Conservation (phyloP, 2,888 invertebrate species). For the Ophion slaviceki region DNA sequence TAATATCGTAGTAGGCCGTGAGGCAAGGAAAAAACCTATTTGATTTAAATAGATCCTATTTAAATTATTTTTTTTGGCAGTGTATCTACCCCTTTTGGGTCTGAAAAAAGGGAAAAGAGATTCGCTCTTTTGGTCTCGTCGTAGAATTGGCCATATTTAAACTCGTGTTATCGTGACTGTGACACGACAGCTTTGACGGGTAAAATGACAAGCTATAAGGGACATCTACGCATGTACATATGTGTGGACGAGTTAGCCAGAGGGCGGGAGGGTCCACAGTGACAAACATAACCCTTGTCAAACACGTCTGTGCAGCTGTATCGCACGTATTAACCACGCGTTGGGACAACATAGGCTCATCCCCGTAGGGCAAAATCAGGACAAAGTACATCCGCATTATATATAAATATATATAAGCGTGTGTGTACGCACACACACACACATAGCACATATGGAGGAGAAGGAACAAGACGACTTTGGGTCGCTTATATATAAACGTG, state of each 20-base stretch:
- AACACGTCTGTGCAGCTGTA: slow-evolving; percentile 48
- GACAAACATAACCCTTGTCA: slow-evolving; percentile 43
- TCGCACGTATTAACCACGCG: slow-evolving; percentile 25
- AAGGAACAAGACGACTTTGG: not conserved
- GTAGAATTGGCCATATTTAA: too few species aligned
- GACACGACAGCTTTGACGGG: too few species aligned
- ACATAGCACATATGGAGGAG: not conserved
- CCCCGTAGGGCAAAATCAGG: not conserved
- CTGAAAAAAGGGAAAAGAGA: too few species aligned
- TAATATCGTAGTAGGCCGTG: too few species aligned
- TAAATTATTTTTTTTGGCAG: too few species aligned
- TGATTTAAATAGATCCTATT: too few species aligned
- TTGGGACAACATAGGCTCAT: slow-evolving; percentile 29
- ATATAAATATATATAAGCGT: not conserved
- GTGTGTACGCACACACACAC: too few species aligned
- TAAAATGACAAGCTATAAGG: not conserved
- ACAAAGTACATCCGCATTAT: not conserved
- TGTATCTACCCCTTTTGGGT: too few species aligned
- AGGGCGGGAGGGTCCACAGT: slow-evolving; percentile 1
- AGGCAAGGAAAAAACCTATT: too few species aligned
- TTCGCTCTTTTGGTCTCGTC: too few species aligned
- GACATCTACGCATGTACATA: not conserved
- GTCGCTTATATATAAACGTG: not conserved
- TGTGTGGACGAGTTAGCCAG: not conserved
- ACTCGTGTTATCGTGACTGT: too few species aligned